Conservation (phyloP, 2,113 vertebrate genomes). For the Stomatorhinus ivindoensis region DNA sequence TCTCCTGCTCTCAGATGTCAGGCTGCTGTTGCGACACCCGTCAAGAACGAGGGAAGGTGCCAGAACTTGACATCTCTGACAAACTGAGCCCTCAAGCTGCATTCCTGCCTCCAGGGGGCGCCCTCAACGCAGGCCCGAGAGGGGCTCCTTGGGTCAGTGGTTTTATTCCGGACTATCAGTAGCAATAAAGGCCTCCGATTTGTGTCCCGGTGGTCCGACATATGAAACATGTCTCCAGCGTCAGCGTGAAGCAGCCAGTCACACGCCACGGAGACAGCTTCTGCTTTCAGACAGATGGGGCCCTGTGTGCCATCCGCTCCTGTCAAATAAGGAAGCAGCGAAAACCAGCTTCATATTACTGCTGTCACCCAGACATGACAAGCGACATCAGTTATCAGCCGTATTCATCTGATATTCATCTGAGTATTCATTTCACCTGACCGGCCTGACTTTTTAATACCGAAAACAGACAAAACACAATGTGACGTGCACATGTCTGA, state of each 20-base stretch:
- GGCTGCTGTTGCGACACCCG: constrained; percentile 13
- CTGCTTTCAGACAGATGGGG: constrained; percentile 1
- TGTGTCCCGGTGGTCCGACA: not conserved
- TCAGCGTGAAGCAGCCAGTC: not conserved
- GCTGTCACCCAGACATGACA: not conserved
- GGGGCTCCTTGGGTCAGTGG: not conserved
- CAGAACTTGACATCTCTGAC: not conserved
- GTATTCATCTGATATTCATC: not conserved
- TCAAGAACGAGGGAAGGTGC: not conserved
- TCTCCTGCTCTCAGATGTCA: not conserved
- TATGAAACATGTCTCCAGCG: not conserved
- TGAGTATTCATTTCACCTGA: not conserved
- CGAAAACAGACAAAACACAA: not conserved
- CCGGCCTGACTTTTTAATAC: not conserved
- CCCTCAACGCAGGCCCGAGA: not conserved
- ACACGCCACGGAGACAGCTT: not conserved
- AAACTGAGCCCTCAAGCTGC: not conserved
- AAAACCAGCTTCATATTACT: not conserved
- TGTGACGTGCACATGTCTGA: not conserved
- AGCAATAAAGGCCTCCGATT: not conserved
- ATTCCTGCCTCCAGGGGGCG: not conserved
- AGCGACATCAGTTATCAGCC: not conserved
- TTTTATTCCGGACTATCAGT: not conserved
- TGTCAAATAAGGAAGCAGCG: constrained; percentile 8
- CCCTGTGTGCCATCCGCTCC: not conserved